Percentiles rank a stretch among this genome's conserved stretches.
These are phyloP conservation scores for Hyla sarda DNA, from an alignment of 2,113 vertebrate genomes.

Conservation along the genomic window DNA sequence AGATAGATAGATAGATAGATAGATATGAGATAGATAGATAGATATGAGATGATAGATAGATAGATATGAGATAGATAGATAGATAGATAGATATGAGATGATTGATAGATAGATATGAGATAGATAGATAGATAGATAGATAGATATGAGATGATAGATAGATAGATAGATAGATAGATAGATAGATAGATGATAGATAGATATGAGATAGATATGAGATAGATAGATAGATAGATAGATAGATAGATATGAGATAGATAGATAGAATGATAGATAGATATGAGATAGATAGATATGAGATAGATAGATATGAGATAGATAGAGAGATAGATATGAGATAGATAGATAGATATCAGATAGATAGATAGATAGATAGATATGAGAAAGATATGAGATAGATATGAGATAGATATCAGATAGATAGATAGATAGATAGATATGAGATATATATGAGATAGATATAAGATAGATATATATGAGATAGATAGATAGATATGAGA, in stretches of 20 bases:
- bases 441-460: too few relatives aligned
- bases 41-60: neutral
- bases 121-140: slow-evolving; percentile 19
- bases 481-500: too few relatives aligned
- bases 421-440: too few relatives aligned
- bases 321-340: neutral
- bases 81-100: neutral
- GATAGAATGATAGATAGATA: slow-evolving; percentile 13
- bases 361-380: too few relatives aligned
- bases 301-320: slow-evolving; percentile 4
- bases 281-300: slow-evolving; percentile 6
- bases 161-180: neutral
- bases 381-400: too few relatives aligned
- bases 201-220: neutral
- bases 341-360: slow-evolving; percentile 1
- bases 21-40: too few relatives aligned
- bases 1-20: too few relatives aligned
- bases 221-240: slow-evolving; percentile 1
- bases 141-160: slow-evolving; percentile 13
- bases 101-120: neutral
- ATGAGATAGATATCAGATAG: too few relatives aligned
- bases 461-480: too few relatives aligned
- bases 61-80: neutral
- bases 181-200: slow-evolving; percentile 24
- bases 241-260: neutral